Percentiles rank a stretch among this genome's conserved stretches.
These are phyloP conservation scores for Zaprionus gabonicus DNA, from an alignment of 1,140 invertebrate genomes.

Conservation along the genomic window DNA sequence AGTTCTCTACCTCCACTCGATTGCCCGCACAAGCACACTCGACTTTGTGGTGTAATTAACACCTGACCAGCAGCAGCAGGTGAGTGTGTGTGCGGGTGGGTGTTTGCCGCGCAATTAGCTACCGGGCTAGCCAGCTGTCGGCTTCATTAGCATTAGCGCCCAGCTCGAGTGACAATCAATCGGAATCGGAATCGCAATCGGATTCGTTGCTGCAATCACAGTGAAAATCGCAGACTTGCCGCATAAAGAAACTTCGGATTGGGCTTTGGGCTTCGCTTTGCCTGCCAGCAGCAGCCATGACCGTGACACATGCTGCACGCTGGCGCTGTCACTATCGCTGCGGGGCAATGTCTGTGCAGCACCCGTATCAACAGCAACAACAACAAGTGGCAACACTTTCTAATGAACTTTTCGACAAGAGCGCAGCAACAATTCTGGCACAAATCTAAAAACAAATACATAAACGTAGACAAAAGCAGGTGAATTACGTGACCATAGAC, in stretches of 20 bases:
- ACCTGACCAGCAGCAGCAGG: constrained; percentile 39
- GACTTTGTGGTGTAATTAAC: constrained; percentile 70
- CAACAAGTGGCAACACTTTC: constrained; percentile 64
- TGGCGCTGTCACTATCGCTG: constrained; percentile 4
- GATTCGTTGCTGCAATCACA: neutral
- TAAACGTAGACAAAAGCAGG: constrained; percentile 63
- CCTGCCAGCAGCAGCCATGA: constrained; percentile 33
- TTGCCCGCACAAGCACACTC: constrained; percentile 30
- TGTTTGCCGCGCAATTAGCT: constrained; percentile 37
- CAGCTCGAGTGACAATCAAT: constrained; percentile 41
- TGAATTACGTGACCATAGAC: constrained; percentile 76
- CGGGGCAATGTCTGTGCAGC: constrained; percentile 52
- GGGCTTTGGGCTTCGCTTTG: constrained; percentile 18
- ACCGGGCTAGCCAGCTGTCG: constrained; percentile 1
- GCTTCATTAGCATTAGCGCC: constrained; percentile 39
- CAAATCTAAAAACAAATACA: constrained; percentile 68
- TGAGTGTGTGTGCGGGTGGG: neutral
- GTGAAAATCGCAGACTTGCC: constrained; percentile 30
- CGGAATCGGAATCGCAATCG: neutral
- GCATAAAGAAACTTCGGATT: constrained; percentile 34
- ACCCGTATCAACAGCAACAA: constrained; percentile 57
- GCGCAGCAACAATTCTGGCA: constrained; percentile 52
- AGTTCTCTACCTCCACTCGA: constrained; percentile 16
- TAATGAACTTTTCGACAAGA: constrained; percentile 76
- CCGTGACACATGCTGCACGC: constrained; percentile 54